Evolutionary conservation across 2,113 vertebrate species (phyloP).

Genomic region (Crotalus tigris): DNA sequence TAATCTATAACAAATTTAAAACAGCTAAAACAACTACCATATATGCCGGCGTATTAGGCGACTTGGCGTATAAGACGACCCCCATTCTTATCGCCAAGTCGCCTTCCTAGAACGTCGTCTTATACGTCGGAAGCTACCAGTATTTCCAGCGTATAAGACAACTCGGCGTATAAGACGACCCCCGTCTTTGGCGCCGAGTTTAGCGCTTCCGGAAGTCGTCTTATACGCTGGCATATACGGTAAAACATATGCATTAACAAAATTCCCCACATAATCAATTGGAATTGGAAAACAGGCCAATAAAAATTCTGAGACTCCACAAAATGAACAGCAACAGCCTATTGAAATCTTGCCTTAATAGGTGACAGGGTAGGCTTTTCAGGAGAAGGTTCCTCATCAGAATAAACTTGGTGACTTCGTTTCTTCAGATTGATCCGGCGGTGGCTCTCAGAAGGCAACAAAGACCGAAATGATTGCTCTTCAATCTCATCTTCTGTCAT

Average conservation of each 20-base stretch:
- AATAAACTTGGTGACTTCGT: conserved; percentile 77
- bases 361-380: conserved; percentile 65
- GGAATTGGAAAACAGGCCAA: no score
- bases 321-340: not conserved
- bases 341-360: conserved; percentile 72
- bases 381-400: conserved; percentile 82
- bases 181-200: no score
- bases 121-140: no score
- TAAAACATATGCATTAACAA: not conserved
- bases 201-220: no score
- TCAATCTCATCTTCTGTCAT: conserved; percentile 96
- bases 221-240: no score
- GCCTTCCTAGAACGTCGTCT: no score
- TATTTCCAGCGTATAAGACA: no score
- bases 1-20: not conserved
- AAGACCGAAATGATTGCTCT: conserved; percentile 90
- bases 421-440: conserved; percentile 87
- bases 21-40: not conserved
- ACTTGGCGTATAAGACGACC: no score
- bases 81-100: no score
- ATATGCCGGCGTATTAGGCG: no score
- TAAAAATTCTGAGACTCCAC: not conserved
- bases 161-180: no score
- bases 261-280: not conserved
- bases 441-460: conserved; percentile 92